Percentiles rank a stretch among this genome's conserved stretches.
These are phyloP conservation scores for Ptilonorhynchus violaceus DNA, from an alignment of 2,113 vertebrate species.

Conservation along the genomic window DNA sequence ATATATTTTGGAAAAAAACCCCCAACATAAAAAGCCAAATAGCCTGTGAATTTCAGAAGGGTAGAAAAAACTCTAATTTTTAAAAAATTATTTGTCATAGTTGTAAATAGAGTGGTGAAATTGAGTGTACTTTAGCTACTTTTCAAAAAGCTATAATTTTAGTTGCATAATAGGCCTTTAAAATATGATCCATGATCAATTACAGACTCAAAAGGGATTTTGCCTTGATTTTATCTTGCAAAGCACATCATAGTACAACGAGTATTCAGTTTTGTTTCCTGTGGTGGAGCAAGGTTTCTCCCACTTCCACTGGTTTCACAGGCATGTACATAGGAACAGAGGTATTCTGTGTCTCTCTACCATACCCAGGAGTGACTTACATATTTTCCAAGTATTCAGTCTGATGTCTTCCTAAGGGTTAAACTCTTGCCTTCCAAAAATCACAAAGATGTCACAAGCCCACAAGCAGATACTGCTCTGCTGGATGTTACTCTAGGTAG, in stretches of 20 bases:
- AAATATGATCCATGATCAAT: not conserved
- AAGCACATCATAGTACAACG: not conserved
- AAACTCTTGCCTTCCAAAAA: conserved; percentile 19
- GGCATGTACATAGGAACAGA: rapidly evolving
- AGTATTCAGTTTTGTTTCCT: not conserved
- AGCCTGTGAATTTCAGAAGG: not conserved
- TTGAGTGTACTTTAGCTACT: not conserved
- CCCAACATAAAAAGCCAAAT: not conserved
- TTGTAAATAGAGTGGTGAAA: not conserved
- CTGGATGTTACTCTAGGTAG: conserved; percentile 2
- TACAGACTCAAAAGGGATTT: not conserved
- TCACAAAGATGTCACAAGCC: not conserved
- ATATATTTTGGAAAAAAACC: not conserved
- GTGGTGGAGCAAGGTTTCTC: not conserved
- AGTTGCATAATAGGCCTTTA: not conserved
- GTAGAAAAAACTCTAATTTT: not conserved
- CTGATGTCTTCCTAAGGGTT: not conserved
- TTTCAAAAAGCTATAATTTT: not conserved
- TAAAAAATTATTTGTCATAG: not conserved
- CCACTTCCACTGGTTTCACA: not conserved
- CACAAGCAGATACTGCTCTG: not conserved
- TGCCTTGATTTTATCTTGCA: not conserved
- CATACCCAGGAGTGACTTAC: not conserved
- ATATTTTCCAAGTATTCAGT: not conserved
- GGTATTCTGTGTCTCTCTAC: not conserved